Conservation (phyloP, 2,113 vertebrate species). For the Rousettus leschenaultii region DNA sequence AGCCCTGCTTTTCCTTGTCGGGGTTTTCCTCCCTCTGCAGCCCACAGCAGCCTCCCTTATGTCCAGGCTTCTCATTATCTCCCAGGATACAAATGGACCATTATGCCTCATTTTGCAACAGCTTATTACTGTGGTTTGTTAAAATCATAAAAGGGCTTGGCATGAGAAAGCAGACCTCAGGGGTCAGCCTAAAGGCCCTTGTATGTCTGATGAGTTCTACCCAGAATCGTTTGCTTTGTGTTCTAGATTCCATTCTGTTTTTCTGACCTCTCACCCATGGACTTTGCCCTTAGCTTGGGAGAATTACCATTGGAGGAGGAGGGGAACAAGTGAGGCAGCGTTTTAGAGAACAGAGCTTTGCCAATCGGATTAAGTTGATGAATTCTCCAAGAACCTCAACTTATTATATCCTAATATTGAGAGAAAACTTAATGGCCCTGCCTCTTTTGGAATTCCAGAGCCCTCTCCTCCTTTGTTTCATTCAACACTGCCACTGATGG, state of each 20-base stretch:
- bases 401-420: not conserved
- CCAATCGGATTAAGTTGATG: not conserved
- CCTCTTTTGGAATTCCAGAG: not conserved
- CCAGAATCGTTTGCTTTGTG: not conserved
- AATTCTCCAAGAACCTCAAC: not conserved
- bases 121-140: not conserved
- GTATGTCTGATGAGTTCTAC: not conserved
- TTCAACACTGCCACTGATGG: not conserved
- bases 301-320: not conserved
- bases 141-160: not conserved
- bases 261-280: not conserved
- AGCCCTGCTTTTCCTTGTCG: too few species aligned
- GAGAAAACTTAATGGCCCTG: not conserved
- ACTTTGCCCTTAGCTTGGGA: not conserved
- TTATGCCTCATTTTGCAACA: not conserved
- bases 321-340: not conserved
- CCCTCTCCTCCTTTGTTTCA: not conserved
- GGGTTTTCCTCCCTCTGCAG: not conserved
- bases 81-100: not conserved
- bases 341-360: not conserved
- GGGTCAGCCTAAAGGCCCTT: not conserved
- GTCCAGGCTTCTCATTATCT: not conserved
- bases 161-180: not conserved
- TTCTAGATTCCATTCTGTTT: not conserved
- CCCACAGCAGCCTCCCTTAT: not conserved